These are phyloP conservation scores for Delia radicum DNA, from an alignment of 1,140 invertebrate genomes.

Conservation along the genomic window DNA sequence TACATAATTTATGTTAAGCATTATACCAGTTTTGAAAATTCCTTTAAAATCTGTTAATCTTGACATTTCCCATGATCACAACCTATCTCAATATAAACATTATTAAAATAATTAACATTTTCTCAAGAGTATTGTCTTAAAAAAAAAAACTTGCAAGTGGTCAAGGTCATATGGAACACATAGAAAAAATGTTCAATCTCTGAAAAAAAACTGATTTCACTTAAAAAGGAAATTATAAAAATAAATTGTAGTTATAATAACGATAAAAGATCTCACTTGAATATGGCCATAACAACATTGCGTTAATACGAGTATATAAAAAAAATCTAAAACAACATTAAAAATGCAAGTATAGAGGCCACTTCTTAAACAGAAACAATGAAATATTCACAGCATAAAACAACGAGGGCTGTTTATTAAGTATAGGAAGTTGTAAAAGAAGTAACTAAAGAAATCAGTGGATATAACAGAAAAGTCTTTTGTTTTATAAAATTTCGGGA, in stretches of 20 bases:
- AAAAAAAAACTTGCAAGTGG: neutral
- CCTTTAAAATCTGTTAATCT: neutral
- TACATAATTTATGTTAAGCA: too few species aligned
- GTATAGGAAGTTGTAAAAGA: too few species aligned
- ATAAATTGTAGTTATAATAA: neutral
- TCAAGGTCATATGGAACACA: neutral
- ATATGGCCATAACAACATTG: neutral
- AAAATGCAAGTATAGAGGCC: neutral
- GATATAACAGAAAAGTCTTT: too few species aligned
- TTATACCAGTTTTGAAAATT: too few species aligned
- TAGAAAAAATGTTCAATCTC: neutral
- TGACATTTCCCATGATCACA: neutral
- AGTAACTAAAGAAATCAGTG: too few species aligned
- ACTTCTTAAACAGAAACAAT: neutral
- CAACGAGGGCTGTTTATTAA: too few species aligned
- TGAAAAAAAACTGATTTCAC: neutral
- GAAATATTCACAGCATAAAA: too few species aligned
- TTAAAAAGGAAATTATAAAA: neutral
- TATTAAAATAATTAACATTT: neutral
- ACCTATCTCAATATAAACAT: neutral
- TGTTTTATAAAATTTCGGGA: too few species aligned
- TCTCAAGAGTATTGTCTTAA: neutral
- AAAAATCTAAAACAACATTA: neutral
- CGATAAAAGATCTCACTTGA: neutral
- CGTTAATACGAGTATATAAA: neutral